These are phyloP conservation scores for Psilopogon haemacephalus DNA, from an alignment of 2,113 vertebrate genomes.

Conservation along the genomic window DNA sequence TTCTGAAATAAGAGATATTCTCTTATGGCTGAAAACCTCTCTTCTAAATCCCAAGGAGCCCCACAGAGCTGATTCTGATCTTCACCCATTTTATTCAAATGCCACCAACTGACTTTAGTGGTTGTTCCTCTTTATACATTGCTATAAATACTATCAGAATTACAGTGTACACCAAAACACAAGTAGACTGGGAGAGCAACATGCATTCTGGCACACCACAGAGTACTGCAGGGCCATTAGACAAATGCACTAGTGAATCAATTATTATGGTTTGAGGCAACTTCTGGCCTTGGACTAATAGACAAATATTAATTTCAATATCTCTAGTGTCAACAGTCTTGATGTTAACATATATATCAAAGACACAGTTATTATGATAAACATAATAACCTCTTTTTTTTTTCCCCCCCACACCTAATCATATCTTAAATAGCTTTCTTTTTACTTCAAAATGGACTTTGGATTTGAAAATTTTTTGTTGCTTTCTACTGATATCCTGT, in stretches of 20 bases:
- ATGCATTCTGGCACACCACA: neutral
- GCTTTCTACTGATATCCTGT: neutral
- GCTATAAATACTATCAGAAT: neutral
- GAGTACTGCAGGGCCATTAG: slow-evolving; percentile 37
- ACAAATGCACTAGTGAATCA: slow-evolving; percentile 70
- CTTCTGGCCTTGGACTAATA: slow-evolving; percentile 59
- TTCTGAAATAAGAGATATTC: neutral
- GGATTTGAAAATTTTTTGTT: neutral
- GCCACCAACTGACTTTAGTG: neutral
- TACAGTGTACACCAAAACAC: neutral
- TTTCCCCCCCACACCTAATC: neutral
- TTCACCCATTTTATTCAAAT: neutral
- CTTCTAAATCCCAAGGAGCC: neutral
- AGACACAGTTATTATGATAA: slow-evolving; percentile 28
- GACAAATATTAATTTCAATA: slow-evolving; percentile 70
- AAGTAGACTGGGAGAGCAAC: neutral
- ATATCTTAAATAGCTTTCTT: neutral
- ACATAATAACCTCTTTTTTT: neutral
- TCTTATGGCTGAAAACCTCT: neutral
- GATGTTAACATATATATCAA: slow-evolving; percentile 59
- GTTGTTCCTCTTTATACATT: neutral
- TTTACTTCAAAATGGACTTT: neutral
- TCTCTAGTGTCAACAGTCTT: slow-evolving; percentile 56
- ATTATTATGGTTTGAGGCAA: slow-evolving; percentile 74
- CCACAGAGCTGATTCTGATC: neutral